phyloP scores from a whole-genome alignment of 2,113 vertebrate species.

The Gambusia holbrooki region DNA sequence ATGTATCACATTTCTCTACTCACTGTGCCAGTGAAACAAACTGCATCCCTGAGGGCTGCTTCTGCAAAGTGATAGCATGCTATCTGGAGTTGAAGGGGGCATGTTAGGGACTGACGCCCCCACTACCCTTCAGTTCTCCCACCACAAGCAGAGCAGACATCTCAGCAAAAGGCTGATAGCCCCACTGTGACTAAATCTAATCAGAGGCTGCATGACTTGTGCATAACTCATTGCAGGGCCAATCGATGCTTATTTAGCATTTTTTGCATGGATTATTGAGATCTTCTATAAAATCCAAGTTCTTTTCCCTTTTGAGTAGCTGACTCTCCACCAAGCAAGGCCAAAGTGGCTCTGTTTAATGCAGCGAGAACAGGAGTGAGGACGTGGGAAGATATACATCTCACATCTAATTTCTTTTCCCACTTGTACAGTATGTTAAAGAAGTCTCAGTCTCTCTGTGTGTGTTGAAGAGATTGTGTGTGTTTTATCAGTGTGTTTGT shows the following conservation, averaged over 20 bases:
- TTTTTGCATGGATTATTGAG: conserved; percentile 55
- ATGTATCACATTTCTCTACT: conserved; percentile 68
- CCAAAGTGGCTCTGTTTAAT: conserved; percentile 29
- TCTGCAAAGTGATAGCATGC: conserved; percentile 50
- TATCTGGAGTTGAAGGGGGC: conserved; percentile 45
- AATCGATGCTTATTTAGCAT: conserved; percentile 62
- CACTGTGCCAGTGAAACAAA: conserved; percentile 67
- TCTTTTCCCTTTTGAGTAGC: conserved; percentile 11
- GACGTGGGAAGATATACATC: conserved; percentile 33
- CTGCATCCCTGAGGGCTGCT: conserved; percentile 59
- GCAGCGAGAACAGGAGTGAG: conserved; percentile 33
- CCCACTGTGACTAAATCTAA: conserved; percentile 63
- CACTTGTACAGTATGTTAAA: conserved; percentile 30
- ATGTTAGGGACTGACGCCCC: conserved; percentile 36
- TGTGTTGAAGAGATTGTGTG: conserved; percentile 23
- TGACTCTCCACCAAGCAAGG: conserved; percentile 28
- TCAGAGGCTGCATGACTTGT: conserved; percentile 58
- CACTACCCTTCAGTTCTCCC: background rate
- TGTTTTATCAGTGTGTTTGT: background rate
- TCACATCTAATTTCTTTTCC: conserved; percentile 36
- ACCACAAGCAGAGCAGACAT: conserved; percentile 36
- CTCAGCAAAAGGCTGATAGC: conserved; percentile 20
- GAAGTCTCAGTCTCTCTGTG: conserved; percentile 43
- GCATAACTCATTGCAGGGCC: conserved; percentile 40
- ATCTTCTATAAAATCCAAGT: conserved; percentile 34